Evolutionary conservation across 2,797 vertebrate genomes (phyloP).

Genomic region (Tolypeutes matacus): DNA sequence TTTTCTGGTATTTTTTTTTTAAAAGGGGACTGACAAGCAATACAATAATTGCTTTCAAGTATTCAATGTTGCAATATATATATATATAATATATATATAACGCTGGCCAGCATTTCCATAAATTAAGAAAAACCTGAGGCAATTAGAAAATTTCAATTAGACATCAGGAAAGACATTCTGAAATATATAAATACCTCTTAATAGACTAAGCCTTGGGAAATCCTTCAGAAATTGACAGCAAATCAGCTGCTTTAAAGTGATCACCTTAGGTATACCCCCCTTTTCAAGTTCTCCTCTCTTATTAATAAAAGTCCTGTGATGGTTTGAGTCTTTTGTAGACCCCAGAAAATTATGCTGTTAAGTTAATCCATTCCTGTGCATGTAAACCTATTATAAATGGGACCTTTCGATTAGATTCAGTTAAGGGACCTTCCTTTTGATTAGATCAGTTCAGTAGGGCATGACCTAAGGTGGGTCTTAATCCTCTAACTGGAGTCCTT

Average conservation of each 20-base stretch:
- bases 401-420: too few species aligned
- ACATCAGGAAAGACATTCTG: not conserved
- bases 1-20: not conserved
- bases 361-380: too few species aligned
- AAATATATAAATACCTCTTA: conserved; percentile 46
- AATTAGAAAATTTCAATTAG: conserved; percentile 46
- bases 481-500: too few species aligned
- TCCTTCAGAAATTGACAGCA: not conserved
- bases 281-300: not conserved
- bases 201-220: not conserved
- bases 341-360: too few species aligned
- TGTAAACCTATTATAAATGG: too few species aligned
- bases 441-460: too few species aligned
- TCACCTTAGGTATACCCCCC: not conserved
- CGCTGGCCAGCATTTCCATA: not conserved
- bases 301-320: not conserved
- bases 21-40: not conserved
- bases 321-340: too few species aligned
- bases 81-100: not conserved
- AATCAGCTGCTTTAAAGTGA: not conserved
- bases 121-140: not conserved
- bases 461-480: too few species aligned
- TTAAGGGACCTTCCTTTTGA: too few species aligned
- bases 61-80: not conserved
- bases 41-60: not conserved